Base-by-base conservation (phyloP, 2,797 vertebrate genomes). In the Sciaenops ocellatus region DNA sequence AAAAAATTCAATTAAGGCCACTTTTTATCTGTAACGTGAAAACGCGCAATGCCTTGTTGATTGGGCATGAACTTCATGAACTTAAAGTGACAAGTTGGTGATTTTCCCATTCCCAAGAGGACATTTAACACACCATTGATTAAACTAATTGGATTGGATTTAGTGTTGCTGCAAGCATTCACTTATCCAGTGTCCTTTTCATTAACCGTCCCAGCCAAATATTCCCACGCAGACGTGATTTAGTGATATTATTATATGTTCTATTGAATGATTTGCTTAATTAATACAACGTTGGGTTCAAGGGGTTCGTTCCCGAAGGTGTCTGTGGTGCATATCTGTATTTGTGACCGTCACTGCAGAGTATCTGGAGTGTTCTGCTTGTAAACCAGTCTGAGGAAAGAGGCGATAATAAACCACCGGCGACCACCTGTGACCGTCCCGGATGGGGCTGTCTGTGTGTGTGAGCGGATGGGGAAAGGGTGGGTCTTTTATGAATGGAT, bases 401-500 rank as follows among this genome's bases (percentile, higher is more conserved):
- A 72, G 5, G 56, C 9, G 38, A 30, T 77, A 15, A 79, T 62
- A 54, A 78, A 76, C 54, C 42, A 20, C 42, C 34, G 22, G 47
- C 20, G 60, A 79, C 85, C 78, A 81, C 74, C 77, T 81, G 82
- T 82, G 88, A 89, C 67, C 22, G 51, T 50, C 61, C 80, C 24
- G 75, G 69, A 78, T 76, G 13, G 48, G 65, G 59, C 52, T 57
- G 69, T 76, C 59, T 67, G 24, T 13, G 47, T 55, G 76, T 65
- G 80, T 76, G 80, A 66, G 68, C 64, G 84, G 65, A 82, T 89
- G 82, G 51, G 80, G 85, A 85, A 80, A 74, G 80, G 84, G 66
- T 59, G 83, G 77, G 78, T 77, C 87, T 80, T 85, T 83, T 88
- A 83, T 92, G 89, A 90, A 90, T 92, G 90, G 67, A 83, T 76